Evolutionary conservation across 2,888 invertebrate species (phyloP).

Genomic region (Agrilus biguttatus): DNA sequence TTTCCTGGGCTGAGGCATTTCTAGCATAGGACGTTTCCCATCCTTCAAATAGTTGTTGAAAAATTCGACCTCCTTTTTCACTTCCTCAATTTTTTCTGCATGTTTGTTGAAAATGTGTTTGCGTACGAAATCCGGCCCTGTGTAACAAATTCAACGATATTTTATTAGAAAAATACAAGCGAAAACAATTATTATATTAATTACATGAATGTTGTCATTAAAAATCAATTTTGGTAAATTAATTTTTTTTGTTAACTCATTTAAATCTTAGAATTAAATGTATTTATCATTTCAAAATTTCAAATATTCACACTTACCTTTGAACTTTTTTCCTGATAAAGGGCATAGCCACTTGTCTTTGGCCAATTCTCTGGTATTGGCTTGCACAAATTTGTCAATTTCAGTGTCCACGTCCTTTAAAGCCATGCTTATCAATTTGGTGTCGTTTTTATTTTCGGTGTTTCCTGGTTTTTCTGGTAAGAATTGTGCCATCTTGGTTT

Average conservation of each 20-base stretch:
- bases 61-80: conserved; percentile 90
- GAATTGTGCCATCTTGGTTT: conserved; percentile 83
- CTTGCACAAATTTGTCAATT: conserved; percentile 88
- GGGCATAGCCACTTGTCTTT: conserved; percentile 99
- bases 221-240: background rate
- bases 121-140: conserved; percentile 89
- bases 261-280: background rate
- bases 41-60: conserved; percentile 95
- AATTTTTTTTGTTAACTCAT: background rate
- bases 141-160: background rate
- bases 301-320: conserved; percentile 33
- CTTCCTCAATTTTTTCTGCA: conserved; percentile 91
- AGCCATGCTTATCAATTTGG: conserved; percentile 25
- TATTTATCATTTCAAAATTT: background rate
- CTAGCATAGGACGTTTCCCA: conserved; percentile 84
- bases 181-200: conserved; percentile 1
- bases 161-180: background rate
- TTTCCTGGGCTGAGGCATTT: conserved; percentile 55
- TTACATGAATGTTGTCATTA: background rate
- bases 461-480: conserved; percentile 63
- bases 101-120: conserved; percentile 99
- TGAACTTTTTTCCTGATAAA: conserved; percentile 96
- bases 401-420: conserved; percentile 46
- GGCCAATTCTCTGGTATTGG: conserved; percentile 91
- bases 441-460: conserved; percentile 46